Conservation (phyloP, 2,113 vertebrate genomes). For the Pristiophorus japonicus region DNA sequence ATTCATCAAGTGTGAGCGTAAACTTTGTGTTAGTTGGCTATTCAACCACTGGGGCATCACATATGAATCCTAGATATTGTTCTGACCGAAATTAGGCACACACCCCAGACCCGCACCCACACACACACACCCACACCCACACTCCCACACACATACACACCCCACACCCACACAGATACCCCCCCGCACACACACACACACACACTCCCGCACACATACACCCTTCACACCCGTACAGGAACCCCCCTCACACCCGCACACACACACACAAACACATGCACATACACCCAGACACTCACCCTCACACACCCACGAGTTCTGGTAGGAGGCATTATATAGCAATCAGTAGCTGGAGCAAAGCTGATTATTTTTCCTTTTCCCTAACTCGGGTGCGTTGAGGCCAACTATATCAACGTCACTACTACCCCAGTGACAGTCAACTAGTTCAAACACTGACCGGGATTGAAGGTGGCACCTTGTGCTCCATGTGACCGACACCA, state of each 20-base stretch:
- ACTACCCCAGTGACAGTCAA: no score
- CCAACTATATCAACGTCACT: not conserved
- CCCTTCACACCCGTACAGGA: no score
- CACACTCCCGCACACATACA: not conserved
- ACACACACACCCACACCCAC: no score
- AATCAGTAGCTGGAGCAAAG: not conserved
- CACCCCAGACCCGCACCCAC: not conserved
- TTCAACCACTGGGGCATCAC: not conserved
- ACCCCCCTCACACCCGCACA: no score
- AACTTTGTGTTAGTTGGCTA: not conserved
- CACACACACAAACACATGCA: not conserved
- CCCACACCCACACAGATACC: no score
- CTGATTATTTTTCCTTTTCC: not conserved
- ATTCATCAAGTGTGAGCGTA: not conserved
- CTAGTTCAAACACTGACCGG: no score
- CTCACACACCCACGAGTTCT: not conserved
- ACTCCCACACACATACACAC: no score
- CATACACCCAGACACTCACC: no score
- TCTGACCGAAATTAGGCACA: not conserved
- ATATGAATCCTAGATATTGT: no score
- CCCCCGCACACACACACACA: no score
- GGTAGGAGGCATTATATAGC: not conserved
- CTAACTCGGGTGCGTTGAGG: not conserved
- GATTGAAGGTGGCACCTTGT: no score
- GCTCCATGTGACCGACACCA: no score